These are phyloP conservation scores for Hafferia zeledoni DNA, from an alignment of 2,797 vertebrate genomes.

Conservation along the genomic window DNA sequence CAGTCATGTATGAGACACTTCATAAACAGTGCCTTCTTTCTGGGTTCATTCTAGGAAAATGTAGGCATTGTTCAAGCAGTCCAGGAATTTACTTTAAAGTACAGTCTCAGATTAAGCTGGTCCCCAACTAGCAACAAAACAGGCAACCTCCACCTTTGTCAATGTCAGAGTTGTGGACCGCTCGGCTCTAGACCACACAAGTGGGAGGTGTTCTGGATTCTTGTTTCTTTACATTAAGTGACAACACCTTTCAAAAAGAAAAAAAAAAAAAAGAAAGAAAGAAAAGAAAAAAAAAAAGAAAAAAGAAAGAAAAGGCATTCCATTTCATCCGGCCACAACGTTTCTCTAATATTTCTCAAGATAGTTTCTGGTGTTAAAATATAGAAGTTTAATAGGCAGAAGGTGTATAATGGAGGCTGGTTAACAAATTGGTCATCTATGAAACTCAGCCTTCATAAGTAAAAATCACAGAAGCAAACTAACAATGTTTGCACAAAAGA, in stretches of 20 bases:
- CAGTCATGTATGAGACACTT: not conserved
- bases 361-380: not conserved
- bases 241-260: rapidly evolving
- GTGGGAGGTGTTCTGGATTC: not conserved
- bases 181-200: not conserved
- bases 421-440: not conserved
- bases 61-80: not conserved
- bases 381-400: not conserved
- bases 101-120: not conserved
- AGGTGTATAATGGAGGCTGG: not conserved
- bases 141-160: not conserved
- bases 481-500: not conserved
- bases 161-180: not conserved
- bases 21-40: not conserved
- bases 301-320: rapidly evolving
- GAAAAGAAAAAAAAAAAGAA: rapidly evolving
- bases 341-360: not conserved
- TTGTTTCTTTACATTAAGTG: not conserved
- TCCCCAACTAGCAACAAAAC: not conserved
- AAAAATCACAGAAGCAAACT: not conserved
- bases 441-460: not conserved
- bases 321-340: not conserved
- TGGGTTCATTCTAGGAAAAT: not conserved
- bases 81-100: not conserved
- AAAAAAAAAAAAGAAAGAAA: not conserved